Evolutionary conservation across 2,113 vertebrate genomes (phyloP), one percentile per base, ranked within the genome.

Genomic region (Nyctereutes procyonoides): DNA sequence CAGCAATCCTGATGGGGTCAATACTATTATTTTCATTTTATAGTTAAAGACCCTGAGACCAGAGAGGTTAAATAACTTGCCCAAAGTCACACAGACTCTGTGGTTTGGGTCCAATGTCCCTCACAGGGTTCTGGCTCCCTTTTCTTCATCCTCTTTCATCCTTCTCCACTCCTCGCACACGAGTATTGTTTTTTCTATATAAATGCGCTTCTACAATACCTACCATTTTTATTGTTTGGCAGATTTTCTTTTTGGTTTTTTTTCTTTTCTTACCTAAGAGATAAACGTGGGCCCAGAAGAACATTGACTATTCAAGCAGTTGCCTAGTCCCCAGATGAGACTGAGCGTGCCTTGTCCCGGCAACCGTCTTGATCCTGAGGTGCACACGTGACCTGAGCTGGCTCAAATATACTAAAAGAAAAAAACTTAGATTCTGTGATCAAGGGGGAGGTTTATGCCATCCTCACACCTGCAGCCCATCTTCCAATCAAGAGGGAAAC

Each of bases 41-140:
- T 5, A 30, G 30, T n/a, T 48, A 8, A 71, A 51, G 30, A 62
- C 30, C 43, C 38, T 14, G 53, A 32, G 24, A 30, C 2, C 35
- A 74, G 51, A 85, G 71, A 79, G 48, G 60, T 90, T n/a, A 62
- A 67, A 17, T 55, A 76, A 20, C 24, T 14, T 76, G n/a, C 20
- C 19, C 5, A 76, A 58, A 55, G 51, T 35, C 83, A 43, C 86
- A 43, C 43, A 63, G 32, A 24, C 77, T 17, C 8, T 35, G 12
- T 0, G 0, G 30, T 4, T 17, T 74, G 38, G 38, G 8, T 51
- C 19, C 26, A 3, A 3, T 48, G n/a, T 26, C 32, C 38, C 38
- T 30, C 30, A 38, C 3, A 51, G 60, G 12, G 20, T 14, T n/a
- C 28, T 67, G 56, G 55, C 43, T 71, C 24, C 32, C 32, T 32